Percentiles rank a stretch among this genome's conserved stretches.
Evolutionary conservation across 2,797 vertebrate genomes (phyloP).

Genomic region (Fringilla coelebs): DNA sequence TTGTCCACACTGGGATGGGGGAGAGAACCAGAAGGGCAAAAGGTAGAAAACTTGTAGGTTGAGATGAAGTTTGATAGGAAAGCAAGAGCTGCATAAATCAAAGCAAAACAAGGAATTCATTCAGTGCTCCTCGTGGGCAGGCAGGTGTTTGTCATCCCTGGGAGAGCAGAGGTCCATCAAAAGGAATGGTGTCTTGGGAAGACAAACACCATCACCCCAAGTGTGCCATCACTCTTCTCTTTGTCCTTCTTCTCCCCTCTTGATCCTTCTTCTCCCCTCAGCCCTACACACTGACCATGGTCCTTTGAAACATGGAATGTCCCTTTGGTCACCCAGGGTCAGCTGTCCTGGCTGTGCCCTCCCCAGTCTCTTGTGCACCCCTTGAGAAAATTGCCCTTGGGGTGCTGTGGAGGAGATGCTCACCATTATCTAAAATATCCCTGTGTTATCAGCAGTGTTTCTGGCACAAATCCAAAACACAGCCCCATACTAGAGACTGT

Average conservation of each 20-base stretch:
- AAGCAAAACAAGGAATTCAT: not conserved
- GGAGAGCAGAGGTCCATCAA: not conserved
- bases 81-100: rapidly evolving
- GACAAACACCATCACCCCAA: not conserved
- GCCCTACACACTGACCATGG: no score
- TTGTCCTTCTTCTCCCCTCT: not conserved
- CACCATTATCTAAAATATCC: not conserved
- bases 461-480: not conserved
- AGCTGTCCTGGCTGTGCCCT: not conserved
- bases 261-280: not conserved
- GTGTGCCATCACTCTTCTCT: rapidly evolving
- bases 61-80: not conserved
- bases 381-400: rapidly evolving
- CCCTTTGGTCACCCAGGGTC: not conserved
- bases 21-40: not conserved
- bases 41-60: not conserved
- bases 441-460: not conserved
- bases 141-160: not conserved
- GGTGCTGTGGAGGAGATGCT: not conserved
- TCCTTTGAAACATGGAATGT: rapidly evolving
- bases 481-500: not conserved
- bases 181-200: not conserved
- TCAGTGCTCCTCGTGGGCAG: not conserved
- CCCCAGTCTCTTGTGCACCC: rapidly evolving
- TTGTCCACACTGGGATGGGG: not conserved